Evolutionary conservation across 2,888 invertebrate species (phyloP).

Genomic region (Cryptocephalus primarius): DNA sequence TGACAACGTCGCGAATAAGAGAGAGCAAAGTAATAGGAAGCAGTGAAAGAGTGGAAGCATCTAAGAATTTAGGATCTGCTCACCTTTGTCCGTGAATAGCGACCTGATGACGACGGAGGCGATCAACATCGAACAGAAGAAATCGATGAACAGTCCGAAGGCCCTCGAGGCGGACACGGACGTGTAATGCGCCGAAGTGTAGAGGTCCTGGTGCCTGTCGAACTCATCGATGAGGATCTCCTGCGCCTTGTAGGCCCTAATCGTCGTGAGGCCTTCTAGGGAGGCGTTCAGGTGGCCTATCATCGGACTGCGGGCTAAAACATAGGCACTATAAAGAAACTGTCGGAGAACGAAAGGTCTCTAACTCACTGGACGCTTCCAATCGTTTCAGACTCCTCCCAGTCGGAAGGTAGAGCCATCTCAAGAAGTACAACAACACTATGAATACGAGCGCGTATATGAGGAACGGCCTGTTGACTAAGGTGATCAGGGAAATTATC

Average conservation of each 20-base stretch:
- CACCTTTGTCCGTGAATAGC: slow-evolving; percentile 19
- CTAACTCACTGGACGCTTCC: slow-evolving; percentile 25
- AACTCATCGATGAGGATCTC: slow-evolving; percentile 28
- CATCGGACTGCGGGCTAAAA: slow-evolving; percentile 31
- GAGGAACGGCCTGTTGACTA: slow-evolving; percentile 18
- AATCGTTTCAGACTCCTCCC: slow-evolving; percentile 25
- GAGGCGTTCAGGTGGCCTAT: slow-evolving; percentile 33
- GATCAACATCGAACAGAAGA: slow-evolving; percentile 21
- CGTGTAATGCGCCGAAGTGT: slow-evolving; percentile 30
- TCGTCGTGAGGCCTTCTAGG: slow-evolving; percentile 34
- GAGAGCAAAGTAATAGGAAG: too few relatives aligned
- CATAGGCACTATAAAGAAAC: too few relatives aligned
- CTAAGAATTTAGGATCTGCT: too few relatives aligned
- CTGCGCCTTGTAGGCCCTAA: slow-evolving; percentile 30
- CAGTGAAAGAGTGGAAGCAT: too few relatives aligned
- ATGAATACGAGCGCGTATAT: slow-evolving; percentile 18
- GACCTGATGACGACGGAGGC: slow-evolving; percentile 17
- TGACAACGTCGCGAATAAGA: too few relatives aligned
- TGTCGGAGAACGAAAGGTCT: too few relatives aligned
- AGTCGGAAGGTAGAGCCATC: slow-evolving; percentile 19
- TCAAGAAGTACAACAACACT: slow-evolving; percentile 6
- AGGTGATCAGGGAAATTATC: slow-evolving; percentile 13
- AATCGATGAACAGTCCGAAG: slow-evolving; percentile 28
- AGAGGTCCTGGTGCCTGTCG: slow-evolving; percentile 31
- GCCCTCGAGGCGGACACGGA: slow-evolving; percentile 24